Percentiles rank a stretch among this genome's conserved stretches.
These are phyloP conservation scores for Drosophila monieri DNA, from an alignment of 2,888 invertebrate species.

Conservation along the genomic window DNA sequence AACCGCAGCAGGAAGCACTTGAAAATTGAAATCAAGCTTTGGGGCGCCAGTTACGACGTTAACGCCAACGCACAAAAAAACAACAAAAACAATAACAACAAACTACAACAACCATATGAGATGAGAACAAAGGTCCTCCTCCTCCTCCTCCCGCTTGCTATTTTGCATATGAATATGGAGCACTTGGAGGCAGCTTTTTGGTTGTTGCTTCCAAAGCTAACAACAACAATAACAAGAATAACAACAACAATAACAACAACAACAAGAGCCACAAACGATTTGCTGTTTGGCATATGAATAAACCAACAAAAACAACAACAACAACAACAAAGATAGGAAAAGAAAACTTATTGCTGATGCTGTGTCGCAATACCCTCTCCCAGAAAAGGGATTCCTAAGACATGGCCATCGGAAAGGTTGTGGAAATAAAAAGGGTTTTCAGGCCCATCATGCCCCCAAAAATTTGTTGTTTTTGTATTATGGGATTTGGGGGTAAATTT, in stretches of 20 bases:
- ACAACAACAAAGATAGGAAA: constrained; percentile 33
- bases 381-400: constrained; percentile 26
- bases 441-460: background rate
- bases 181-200: constrained; percentile 53
- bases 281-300: constrained; percentile 62
- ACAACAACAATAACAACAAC: constrained; percentile 7
- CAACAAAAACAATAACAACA: constrained; percentile 36
- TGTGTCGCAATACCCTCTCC: constrained; percentile 26
- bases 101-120: constrained; percentile 39
- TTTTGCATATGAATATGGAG: constrained; percentile 75
- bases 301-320: constrained; percentile 31
- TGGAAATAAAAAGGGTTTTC: background rate
- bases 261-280: constrained; percentile 49
- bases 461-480: background rate
- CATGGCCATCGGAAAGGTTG: background rate
- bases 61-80: constrained; percentile 49
- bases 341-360: constrained; percentile 43
- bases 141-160: constrained; percentile 57
- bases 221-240: constrained; percentile 19
- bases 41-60: constrained; percentile 57
- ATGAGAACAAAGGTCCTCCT: constrained; percentile 62
- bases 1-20: constrained; percentile 71
- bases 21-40: constrained; percentile 74
- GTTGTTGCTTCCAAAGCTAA: constrained; percentile 46
- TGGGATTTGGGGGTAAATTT: background rate